Base-by-base conservation (phyloP, 2,888 invertebrate genomes). In the Stomorhina lunata region DNA sequence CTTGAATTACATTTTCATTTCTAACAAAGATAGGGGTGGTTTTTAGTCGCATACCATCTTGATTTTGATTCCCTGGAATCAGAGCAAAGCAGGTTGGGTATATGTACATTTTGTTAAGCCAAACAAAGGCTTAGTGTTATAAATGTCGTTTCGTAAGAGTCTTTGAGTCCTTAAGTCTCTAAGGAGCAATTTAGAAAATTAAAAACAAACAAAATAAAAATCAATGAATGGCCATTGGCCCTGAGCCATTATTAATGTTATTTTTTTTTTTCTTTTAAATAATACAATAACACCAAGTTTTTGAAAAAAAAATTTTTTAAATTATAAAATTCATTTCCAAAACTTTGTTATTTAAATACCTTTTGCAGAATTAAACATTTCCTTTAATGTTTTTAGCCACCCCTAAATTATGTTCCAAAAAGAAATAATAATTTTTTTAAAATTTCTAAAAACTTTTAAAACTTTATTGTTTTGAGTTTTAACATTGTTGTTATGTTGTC, bases 141-240 rank as follows among this genome's bases (percentile, higher is more conserved):
- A 29, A 53, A n/a, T 12, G 9, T 53, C 29, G 53, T 53, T n/a
- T 43, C 7, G n/a, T n/a, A n/a, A n/a, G n/a, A n/a, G n/a, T n/a
- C n/a, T n/a, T n/a, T n/a, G n/a, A n/a, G n/a, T n/a, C n/a, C n/a
- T n/a, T 17, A 37, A 40, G n/a, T 79, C 82, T 45, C 79, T 10
- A 66, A 72, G 71, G 82, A 61, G 0, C 43, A 71, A 82, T 79
- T 78, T 71, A 75, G 50, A 79, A 82, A 79, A 82, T 79, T 82
- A 82, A 82, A 82, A 82, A 72, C 66, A 82, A 82, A 82, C 79
- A 79, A 82, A 75, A 75, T 71, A 69, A 82, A 82, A 66, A 63
- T 53, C 75, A 59, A 79, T 68, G 55, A 61, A 40, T 48, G 40
- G 2, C n/a, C 9, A 27, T n/a, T n/a, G n/a, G 48, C 4, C 15